Conservation (phyloP, 2,797 vertebrate species). For the Merluccius polli region DNA sequence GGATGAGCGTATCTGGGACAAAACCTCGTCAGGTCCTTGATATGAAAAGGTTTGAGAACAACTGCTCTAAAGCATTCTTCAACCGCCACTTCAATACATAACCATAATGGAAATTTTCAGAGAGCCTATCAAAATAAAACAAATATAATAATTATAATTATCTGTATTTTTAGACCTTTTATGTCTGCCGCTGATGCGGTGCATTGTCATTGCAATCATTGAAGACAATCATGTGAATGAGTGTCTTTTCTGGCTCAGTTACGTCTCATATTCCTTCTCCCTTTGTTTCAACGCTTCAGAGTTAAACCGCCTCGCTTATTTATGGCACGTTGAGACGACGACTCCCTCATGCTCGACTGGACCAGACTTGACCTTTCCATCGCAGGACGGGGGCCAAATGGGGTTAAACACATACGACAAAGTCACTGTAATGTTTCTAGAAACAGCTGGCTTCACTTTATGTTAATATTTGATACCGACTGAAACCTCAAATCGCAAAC, state of each 20-base stretch:
- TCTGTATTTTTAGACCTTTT: conserved; percentile 12
- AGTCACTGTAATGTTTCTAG: conserved; percentile 21
- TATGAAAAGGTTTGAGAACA: too few species aligned
- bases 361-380: conserved; percentile 23
- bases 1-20: too few species aligned
- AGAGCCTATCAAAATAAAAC: background rate
- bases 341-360: conserved; percentile 19
- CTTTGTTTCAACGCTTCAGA: conserved; percentile 17
- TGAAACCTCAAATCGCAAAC: background rate
- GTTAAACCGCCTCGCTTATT: conserved; percentile 27
- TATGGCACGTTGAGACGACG: conserved; percentile 2
- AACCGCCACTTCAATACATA: conserved; percentile 11
- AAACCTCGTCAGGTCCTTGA: too few species aligned
- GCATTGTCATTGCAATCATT: background rate
- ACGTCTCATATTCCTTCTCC: background rate
- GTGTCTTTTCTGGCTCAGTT: background rate
- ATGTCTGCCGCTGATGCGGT: background rate
- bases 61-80: background rate
- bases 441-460: conserved; percentile 23
- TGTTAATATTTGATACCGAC: conserved; percentile 47
- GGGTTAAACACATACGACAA: conserved; percentile 17
- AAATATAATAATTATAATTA: too few species aligned
- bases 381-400: background rate
- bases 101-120: conserved; percentile 4
- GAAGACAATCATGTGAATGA: background rate